Conservation (phyloP, 2,113 vertebrate genomes). For the Pseudorasbora parva region DNA sequence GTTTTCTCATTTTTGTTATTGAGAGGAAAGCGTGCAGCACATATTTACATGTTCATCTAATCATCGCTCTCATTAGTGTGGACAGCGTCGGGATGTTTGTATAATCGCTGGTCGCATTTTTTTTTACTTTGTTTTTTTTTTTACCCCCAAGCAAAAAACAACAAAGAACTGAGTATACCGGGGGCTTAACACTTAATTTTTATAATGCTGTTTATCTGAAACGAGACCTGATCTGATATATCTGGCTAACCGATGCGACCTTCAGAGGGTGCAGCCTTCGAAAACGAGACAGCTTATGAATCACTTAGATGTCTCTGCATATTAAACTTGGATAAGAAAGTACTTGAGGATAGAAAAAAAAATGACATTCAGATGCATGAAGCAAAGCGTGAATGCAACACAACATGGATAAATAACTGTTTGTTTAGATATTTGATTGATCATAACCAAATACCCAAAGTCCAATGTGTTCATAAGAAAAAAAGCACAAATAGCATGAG, state of each 20-base stretch:
- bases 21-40: too few species aligned
- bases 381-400: not conserved
- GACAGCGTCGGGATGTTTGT: too few species aligned
- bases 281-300: not conserved
- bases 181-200: too few species aligned
- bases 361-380: not conserved
- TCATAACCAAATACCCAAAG: slow-evolving; percentile 26
- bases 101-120: too few species aligned
- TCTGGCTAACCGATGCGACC: not conserved
- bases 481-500: not conserved
- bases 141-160: too few species aligned
- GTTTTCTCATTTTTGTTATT: too few species aligned
- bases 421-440: not conserved
- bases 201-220: not conserved
- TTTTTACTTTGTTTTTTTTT: too few species aligned
- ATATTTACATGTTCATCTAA: too few species aligned
- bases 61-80: too few species aligned
- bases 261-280: not conserved
- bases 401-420: not conserved
- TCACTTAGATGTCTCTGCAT: not conserved
- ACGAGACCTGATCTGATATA: not conserved
- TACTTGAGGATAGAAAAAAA: too few species aligned
- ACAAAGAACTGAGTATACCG: too few species aligned
- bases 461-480: not conserved
- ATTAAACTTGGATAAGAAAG: not conserved